Evolutionary conservation across 2,797 vertebrate species (phyloP).

Genomic region (Chelonia mydas): DNA sequence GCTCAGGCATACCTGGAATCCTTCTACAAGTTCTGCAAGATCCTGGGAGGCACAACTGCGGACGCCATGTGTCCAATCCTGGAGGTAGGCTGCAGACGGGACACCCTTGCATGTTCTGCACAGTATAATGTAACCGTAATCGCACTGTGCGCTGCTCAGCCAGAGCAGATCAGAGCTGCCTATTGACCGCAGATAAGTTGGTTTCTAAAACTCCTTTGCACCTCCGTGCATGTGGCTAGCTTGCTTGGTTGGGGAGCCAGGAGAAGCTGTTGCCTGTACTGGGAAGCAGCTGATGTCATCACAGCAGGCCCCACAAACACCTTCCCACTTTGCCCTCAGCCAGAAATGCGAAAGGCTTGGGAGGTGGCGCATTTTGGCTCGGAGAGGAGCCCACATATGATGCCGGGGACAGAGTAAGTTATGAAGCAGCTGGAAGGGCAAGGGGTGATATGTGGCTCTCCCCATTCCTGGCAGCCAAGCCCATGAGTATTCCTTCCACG

Average conservation of each 20-base stretch:
- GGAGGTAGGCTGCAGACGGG: conserved; percentile 84
- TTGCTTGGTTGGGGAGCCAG: background rate
- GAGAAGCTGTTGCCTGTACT: background rate
- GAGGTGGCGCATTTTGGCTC: background rate
- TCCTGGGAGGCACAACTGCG: conserved; percentile 94
- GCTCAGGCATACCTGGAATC: conserved; percentile 95
- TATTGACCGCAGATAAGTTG: background rate
- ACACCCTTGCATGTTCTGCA: background rate
- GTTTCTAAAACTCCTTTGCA: background rate
- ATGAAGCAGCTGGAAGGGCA: background rate
- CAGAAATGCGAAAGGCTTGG: background rate
- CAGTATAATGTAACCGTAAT: background rate
- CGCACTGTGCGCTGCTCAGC: background rate
- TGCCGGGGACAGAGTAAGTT: background rate
- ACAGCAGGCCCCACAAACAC: background rate
- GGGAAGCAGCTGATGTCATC: background rate
- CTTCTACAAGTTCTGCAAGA: conserved; percentile 98
- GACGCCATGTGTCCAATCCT: conserved; percentile 99
- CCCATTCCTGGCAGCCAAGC: background rate
- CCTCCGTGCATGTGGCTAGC: background rate
- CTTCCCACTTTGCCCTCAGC: background rate
- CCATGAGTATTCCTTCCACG: background rate
- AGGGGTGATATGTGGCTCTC: background rate
- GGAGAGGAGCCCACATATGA: background rate
- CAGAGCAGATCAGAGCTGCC: background rate